Evolutionary conservation across 1,140 invertebrate species (phyloP).

Genomic region (Trachymyrmex cornetzi): DNA sequence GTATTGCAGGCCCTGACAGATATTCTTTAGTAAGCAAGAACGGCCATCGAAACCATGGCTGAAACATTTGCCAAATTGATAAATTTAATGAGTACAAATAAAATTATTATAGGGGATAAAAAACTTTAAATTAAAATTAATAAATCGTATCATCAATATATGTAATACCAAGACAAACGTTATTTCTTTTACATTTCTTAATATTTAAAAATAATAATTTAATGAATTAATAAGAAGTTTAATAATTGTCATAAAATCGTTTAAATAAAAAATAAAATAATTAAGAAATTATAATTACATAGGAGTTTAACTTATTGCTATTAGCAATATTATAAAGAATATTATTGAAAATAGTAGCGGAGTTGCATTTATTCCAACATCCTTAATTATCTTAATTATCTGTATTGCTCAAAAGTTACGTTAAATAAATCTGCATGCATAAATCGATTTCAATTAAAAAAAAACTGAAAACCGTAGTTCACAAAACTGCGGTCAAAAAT

Average conservation of each 20-base stretch:
- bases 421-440: background rate
- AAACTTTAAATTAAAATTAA: background rate
- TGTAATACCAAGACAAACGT: background rate
- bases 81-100: background rate
- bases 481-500: background rate
- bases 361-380: background rate
- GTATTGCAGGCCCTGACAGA: slow-evolving; percentile 86
- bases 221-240: background rate
- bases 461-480: background rate
- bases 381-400: background rate
- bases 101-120: slow-evolving; percentile 35
- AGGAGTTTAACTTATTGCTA: too few species aligned
- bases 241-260: background rate
- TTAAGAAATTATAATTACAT: background rate
- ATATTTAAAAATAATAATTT: background rate
- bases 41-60: slow-evolving; percentile 88
- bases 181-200: background rate
- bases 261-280: background rate
- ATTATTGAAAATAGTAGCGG: background rate
- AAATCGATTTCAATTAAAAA: background rate
- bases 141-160: background rate
- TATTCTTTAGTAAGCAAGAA: slow-evolving; percentile 87
- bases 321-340: background rate
- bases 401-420: background rate
- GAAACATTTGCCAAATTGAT: slow-evolving; percentile 73